Evolutionary conservation across 2,797 vertebrate genomes (phyloP).

Genomic region (Carcharodon carcharias): DNA sequence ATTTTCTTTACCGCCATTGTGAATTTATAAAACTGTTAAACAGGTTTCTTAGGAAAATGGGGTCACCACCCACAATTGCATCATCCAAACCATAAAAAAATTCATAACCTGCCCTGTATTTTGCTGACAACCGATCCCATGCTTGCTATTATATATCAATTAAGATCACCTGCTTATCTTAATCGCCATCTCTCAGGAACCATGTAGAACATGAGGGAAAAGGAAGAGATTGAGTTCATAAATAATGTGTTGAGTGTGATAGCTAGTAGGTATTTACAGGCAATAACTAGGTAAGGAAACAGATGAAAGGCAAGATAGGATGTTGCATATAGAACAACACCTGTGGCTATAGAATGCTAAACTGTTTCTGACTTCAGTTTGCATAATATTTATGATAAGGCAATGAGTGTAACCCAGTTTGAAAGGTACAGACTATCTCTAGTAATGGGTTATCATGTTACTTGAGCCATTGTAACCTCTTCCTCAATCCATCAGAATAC

Average conservation of each 20-base stretch:
- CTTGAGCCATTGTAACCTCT: neutral
- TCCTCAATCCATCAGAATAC: neutral
- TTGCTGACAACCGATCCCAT: neutral
- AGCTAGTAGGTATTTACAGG: neutral
- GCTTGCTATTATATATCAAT: neutral
- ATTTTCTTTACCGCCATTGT: neutral
- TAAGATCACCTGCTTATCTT: conserved; percentile 13
- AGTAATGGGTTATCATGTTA: neutral
- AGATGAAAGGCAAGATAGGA: neutral
- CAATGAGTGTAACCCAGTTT: neutral
- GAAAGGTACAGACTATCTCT: neutral
- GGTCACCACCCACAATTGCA: neutral
- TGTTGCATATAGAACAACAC: neutral
- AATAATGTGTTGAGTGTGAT: neutral
- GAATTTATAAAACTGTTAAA: neutral
- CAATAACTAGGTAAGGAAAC: conserved; percentile 12
- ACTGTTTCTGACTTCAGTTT: neutral
- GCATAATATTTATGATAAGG: neutral
- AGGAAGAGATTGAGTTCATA: neutral
- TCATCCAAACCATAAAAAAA: neutral
- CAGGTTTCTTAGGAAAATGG: neutral
- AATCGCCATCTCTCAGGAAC: conserved; percentile 7
- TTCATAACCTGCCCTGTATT: neutral
- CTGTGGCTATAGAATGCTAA: neutral
- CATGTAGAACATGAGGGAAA: conserved; percentile 23